phyloP scores from a whole-genome alignment of 2,888 invertebrate species.

The Leptogaster cylindrica region DNA sequence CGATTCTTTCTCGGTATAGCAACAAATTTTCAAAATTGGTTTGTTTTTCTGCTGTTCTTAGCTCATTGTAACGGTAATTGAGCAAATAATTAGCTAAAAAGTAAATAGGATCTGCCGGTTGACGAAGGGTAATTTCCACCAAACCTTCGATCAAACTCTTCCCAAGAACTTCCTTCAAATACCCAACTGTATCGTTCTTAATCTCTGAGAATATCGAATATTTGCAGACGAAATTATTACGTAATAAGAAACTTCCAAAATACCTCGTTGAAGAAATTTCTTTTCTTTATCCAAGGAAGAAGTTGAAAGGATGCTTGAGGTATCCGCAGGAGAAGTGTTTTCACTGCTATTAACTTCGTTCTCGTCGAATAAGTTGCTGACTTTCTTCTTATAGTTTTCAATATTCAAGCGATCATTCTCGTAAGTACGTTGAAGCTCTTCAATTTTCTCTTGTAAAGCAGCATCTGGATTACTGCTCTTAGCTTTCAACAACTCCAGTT shows the following conservation, averaged over 20 bases:
- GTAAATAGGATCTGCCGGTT: constrained; percentile 48
- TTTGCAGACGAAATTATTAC: not conserved
- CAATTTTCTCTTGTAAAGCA: constrained; percentile 17
- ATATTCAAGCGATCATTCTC: not conserved
- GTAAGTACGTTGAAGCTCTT: not conserved
- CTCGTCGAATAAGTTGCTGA: not conserved
- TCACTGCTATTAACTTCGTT: not conserved
- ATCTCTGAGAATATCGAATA: not conserved
- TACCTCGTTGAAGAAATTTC: constrained; percentile 7
- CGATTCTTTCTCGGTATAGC: constrained; percentile 10
- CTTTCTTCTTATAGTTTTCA: not conserved
- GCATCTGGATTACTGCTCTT: not conserved
- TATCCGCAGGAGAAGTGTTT: not conserved
- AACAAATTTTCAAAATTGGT: constrained; percentile 44
- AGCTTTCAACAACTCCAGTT: constrained; percentile 7
- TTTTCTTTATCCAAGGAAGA: not conserved
- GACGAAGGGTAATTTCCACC: constrained; percentile 43
- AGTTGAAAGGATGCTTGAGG: not conserved
- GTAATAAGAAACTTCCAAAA: not conserved
- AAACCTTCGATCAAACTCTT: constrained; percentile 45
- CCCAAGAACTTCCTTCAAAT: constrained; percentile 39
- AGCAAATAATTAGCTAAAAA: constrained; percentile 48
- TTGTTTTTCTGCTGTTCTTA: constrained; percentile 38
- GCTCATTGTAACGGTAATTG: constrained; percentile 46
- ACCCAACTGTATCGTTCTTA: constrained; percentile 39